Conservation (phyloP, 2,797 vertebrate species). For the Furcifer pardalis region DNA sequence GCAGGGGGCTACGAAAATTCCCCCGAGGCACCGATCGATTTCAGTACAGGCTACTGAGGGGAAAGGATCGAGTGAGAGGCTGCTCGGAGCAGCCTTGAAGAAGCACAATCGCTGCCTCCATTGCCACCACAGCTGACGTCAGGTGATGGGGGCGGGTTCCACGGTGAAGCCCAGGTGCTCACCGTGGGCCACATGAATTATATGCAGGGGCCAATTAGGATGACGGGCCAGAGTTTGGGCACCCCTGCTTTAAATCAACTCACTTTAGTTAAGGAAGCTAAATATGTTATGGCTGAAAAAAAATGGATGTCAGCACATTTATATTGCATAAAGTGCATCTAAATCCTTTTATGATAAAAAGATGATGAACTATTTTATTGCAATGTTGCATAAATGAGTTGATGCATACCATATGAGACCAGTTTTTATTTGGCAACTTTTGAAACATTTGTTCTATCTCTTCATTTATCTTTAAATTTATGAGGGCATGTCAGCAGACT, state of each 20-base stretch:
- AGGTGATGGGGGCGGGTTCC: no score
- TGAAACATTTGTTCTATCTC: neutral
- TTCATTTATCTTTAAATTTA: conserved; percentile 9
- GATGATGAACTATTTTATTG: neutral
- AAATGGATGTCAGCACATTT: neutral
- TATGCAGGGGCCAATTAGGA: no score
- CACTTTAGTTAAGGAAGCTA: neutral
- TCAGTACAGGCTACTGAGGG: no score
- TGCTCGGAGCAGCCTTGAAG: no score
- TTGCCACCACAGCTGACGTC: no score
- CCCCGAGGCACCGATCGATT: no score
- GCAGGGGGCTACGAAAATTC: no score
- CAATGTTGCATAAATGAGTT: neutral
- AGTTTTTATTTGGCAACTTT: neutral
- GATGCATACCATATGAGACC: neutral
- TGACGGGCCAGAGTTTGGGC: no score
- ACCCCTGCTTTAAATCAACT: neutral
- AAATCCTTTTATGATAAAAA: neutral
- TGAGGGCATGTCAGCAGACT: neutral
- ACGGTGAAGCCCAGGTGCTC: no score
- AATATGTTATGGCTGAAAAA: neutral
- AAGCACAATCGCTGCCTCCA: no score
- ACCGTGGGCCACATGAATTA: no score
- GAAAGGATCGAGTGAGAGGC: no score
- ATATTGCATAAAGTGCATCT: neutral